Percentiles rank a stretch among this genome's conserved stretches.
Conservation (phyloP, 2,113 vertebrate species). For the Catharus bicknelli region DNA sequence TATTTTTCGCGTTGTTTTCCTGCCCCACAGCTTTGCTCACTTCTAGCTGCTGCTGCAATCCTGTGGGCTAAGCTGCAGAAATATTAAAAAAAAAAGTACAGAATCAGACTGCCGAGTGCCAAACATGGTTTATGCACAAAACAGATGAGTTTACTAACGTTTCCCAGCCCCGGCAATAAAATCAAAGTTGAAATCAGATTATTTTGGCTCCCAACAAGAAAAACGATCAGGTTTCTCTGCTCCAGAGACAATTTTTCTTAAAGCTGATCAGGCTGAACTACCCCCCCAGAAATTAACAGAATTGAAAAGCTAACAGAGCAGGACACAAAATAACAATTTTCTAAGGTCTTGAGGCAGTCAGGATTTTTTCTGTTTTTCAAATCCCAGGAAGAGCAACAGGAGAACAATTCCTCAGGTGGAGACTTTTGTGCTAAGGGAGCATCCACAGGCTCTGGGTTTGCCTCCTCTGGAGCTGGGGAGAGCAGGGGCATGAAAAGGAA, state of each 20-base stretch:
- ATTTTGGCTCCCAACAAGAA: neutral
- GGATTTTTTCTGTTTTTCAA: neutral
- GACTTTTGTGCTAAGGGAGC: neutral
- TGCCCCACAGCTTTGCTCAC: neutral
- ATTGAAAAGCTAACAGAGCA: neutral
- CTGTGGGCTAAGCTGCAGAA: neutral
- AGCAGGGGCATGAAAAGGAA: neutral
- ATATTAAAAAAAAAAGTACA: neutral
- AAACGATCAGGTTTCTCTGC: neutral
- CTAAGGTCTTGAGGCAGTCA: neutral
- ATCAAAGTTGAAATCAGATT: neutral
- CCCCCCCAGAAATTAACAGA: neutral
- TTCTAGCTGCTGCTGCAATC: neutral
- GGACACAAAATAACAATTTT: neutral
- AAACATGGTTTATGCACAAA: rapidly evolving
- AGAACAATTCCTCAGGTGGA: neutral
- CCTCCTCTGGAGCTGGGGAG: neutral
- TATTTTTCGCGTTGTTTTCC: neutral
- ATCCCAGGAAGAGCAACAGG: neutral
- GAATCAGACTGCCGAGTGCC: neutral
- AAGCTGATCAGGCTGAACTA: neutral
- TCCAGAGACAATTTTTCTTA: neutral
- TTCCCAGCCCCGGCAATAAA: neutral
- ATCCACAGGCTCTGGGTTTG: neutral
- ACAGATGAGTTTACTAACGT: neutral